Conservation (phyloP, 92 coral and sea anemone species). For the Epizoanthus ramosus region DNA sequence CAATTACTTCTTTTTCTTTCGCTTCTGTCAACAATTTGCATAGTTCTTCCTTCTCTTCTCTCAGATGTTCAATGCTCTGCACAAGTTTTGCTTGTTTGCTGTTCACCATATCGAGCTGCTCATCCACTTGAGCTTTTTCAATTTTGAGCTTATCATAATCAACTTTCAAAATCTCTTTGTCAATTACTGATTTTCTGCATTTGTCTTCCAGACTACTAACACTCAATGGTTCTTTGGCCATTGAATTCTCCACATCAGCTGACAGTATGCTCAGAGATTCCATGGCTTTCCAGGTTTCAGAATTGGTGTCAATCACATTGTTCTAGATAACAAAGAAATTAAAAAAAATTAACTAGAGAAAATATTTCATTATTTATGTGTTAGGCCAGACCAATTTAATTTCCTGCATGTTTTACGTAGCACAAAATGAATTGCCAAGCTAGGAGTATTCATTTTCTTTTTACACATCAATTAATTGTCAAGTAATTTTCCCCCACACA, state of each 20-base stretch:
- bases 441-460: no score
- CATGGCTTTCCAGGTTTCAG: slow-evolving; percentile 29
- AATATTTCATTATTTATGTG: not conserved
- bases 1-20: slow-evolving; percentile 9
- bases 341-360: not conserved
- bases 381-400: no score
- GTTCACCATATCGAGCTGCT: slow-evolving; percentile 4
- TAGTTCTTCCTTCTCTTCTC: slow-evolving; percentile 31
- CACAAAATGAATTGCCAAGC: no score
- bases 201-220: slow-evolving; percentile 24
- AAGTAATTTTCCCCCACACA: no score
- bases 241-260: slow-evolving; percentile 14
- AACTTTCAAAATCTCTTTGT: slow-evolving; percentile 41
- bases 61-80: slow-evolving; percentile 10
- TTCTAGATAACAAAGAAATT: not conserved
- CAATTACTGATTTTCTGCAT: slow-evolving; percentile 39
- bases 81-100: slow-evolving; percentile 1
- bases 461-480: no score
- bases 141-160: slow-evolving; percentile 39
- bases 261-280: slow-evolving; percentile 20
- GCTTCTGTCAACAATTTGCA: slow-evolving; percentile 31
- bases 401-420: no score
- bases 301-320: slow-evolving; percentile 18
- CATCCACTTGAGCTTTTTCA: slow-evolving; percentile 39
- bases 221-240: slow-evolving; percentile 23